phyloP scores from a whole-genome alignment of 1,140 invertebrate species.

The Sarcophaga bullata region DNA sequence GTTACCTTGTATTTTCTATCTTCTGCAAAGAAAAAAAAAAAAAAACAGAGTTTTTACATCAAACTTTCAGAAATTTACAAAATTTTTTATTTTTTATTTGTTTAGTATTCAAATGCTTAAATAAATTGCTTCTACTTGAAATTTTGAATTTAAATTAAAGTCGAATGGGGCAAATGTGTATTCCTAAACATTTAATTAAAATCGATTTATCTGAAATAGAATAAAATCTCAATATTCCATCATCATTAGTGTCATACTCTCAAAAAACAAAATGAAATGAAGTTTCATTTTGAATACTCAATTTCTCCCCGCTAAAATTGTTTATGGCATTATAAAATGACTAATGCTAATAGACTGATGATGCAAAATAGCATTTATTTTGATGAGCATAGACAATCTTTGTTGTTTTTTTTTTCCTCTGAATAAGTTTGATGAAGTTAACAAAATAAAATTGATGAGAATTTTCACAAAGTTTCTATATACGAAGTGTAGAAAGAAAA shows the following conservation, averaged over 20 bases:
- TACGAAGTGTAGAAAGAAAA: not conserved
- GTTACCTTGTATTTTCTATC: too few species aligned
- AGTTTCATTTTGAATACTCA: not conserved
- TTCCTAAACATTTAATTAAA: too few species aligned
- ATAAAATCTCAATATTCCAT: not conserved
- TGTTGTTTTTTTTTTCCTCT: not conserved
- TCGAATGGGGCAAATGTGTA: too few species aligned
- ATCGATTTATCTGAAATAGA: too few species aligned
- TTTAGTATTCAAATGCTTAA: too few species aligned
- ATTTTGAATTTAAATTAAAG: too few species aligned
- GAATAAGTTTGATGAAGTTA: constrained; percentile 8
- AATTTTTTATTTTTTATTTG: too few species aligned
- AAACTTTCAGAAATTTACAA: too few species aligned
- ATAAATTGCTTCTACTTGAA: too few species aligned
- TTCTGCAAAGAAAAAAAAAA: too few species aligned
- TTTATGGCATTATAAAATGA: not conserved
- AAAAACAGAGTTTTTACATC: too few species aligned
- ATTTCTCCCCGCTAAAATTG: not conserved
- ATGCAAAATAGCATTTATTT: constrained; percentile 10
- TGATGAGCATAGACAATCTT: not conserved
- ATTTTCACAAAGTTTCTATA: not conserved
- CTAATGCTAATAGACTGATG: not conserved
- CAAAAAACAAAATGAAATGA: not conserved
- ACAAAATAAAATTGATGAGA: constrained; percentile 21
- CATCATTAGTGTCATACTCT: not conserved